Conservation (phyloP, 64 coral and sea anemone species). For the Stichodactyla mertensii region DNA sequence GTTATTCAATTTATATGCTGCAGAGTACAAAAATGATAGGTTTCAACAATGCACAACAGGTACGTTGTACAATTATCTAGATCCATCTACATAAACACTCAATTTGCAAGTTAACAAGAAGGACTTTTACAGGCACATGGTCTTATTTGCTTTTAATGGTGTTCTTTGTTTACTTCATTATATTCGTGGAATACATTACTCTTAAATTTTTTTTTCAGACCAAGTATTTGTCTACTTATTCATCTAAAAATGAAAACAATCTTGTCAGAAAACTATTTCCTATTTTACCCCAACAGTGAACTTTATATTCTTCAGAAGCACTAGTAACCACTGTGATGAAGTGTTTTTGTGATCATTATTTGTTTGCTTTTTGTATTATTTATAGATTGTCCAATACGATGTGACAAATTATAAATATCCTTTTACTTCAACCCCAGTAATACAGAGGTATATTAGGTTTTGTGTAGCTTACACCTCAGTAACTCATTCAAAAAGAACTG, state of each 20-base stretch:
- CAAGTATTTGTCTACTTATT: background rate
- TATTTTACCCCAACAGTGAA: too few relatives aligned
- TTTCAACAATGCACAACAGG: background rate
- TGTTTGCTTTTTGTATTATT: background rate
- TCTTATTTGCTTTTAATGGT: background rate
- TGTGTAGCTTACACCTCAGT: background rate
- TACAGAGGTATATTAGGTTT: background rate
- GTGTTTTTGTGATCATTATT: too few relatives aligned
- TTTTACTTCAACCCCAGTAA: background rate
- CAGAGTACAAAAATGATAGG: background rate
- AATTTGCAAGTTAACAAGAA: constrained; percentile 9
- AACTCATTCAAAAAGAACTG: background rate
- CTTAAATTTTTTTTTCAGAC: background rate
- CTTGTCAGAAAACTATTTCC: background rate
- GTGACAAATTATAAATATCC: background rate
- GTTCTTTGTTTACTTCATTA: background rate
- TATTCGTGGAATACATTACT: background rate
- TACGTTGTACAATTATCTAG: background rate
- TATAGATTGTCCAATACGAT: background rate
- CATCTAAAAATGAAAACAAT: background rate
- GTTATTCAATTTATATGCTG: background rate
- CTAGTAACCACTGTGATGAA: too few relatives aligned
- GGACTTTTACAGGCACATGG: background rate
- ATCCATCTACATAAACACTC: background rate
- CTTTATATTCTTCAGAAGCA: too few relatives aligned